A percentile compares a stretch with the other conserved stretches of the same genome.
Conservation (phyloP, 2,113 vertebrate species). For the Eupsittula cactorum region DNA sequence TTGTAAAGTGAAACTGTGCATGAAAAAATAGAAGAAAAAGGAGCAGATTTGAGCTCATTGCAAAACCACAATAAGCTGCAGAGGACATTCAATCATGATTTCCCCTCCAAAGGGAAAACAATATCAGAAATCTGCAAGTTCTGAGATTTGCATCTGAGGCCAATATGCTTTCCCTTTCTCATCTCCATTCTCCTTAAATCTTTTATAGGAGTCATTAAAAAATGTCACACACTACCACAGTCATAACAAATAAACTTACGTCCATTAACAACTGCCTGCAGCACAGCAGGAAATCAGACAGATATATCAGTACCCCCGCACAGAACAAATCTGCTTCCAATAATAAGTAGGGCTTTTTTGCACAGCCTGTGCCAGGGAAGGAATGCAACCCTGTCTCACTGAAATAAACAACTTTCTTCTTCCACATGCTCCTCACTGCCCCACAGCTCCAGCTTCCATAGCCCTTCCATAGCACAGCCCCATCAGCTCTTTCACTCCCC, state of each 20-base stretch:
- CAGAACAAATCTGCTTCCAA: not conserved
- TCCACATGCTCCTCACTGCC: accelerated
- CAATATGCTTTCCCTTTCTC: not conserved
- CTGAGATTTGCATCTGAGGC: not conserved
- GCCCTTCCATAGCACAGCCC: not conserved
- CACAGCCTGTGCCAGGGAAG: not conserved
- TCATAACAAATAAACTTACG: not conserved
- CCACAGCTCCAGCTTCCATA: accelerated
- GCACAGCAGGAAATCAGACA: not conserved
- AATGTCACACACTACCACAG: accelerated
- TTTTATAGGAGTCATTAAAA: not conserved
- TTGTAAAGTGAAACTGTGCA: not conserved
- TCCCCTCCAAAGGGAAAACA: not conserved
- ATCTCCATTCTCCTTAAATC: not conserved
- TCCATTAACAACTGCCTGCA: not conserved
- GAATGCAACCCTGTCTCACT: not conserved
- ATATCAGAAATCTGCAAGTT: not conserved
- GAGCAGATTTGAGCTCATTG: not conserved
- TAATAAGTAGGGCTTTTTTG: not conserved
- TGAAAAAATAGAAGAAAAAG: not conserved
- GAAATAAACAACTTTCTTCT: not conserved
- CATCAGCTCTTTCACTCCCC: not conserved
- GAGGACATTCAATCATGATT: not conserved
- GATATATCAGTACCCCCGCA: not conserved
- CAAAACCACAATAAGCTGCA: not conserved